Evolutionary conservation across 2,797 vertebrate genomes (phyloP).

Genomic region (Stomatorhinus walkeri): DNA sequence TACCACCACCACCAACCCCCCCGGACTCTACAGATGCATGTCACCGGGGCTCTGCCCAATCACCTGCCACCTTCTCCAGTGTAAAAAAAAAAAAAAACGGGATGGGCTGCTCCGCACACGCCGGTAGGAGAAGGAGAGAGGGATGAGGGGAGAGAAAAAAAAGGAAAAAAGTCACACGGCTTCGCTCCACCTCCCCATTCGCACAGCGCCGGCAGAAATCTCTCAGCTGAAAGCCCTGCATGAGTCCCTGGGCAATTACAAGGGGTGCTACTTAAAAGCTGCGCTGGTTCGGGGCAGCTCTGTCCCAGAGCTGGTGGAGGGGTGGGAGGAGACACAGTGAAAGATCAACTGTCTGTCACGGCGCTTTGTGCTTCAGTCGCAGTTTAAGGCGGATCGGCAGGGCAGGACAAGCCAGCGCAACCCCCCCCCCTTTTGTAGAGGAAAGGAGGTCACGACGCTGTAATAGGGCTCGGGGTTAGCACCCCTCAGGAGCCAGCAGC

Average conservation of each 20-base stretch:
- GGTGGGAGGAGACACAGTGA: slow-evolving; percentile 20
- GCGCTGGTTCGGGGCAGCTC: slow-evolving; percentile 44
- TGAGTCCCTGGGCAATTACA: slow-evolving; percentile 45
- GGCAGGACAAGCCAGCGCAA: slow-evolving; percentile 36
- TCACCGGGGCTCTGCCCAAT: slow-evolving; percentile 47
- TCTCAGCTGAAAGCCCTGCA: slow-evolving; percentile 42
- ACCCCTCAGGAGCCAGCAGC: slow-evolving; percentile 45
- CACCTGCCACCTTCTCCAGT: slow-evolving; percentile 45
- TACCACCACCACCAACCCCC: not conserved
- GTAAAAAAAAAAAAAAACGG: slow-evolving; percentile 18
- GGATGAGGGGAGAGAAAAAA: not conserved
- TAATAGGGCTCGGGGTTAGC: slow-evolving; percentile 40
- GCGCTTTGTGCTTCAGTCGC: slow-evolving; percentile 36
- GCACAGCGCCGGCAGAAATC: slow-evolving; percentile 43
- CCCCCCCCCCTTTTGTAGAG: slow-evolving; percentile 34
- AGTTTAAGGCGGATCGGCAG: slow-evolving; percentile 37
- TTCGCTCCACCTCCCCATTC: slow-evolving; percentile 44
- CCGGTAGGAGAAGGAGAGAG: not conserved
- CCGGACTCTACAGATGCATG: slow-evolving; percentile 49
- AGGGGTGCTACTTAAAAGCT: slow-evolving; percentile 47
- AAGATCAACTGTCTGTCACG: slow-evolving; percentile 40
- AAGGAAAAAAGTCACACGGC: slow-evolving; percentile 39
- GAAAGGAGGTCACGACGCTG: slow-evolving; percentile 49
- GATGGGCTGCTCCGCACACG: slow-evolving; percentile 35
- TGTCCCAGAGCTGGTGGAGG: slow-evolving; percentile 40